Evolutionary conservation across 2,113 vertebrate species (phyloP), one percentile per base, ranked within the genome.

Genomic region (Chloropsis hardwickii): DNA sequence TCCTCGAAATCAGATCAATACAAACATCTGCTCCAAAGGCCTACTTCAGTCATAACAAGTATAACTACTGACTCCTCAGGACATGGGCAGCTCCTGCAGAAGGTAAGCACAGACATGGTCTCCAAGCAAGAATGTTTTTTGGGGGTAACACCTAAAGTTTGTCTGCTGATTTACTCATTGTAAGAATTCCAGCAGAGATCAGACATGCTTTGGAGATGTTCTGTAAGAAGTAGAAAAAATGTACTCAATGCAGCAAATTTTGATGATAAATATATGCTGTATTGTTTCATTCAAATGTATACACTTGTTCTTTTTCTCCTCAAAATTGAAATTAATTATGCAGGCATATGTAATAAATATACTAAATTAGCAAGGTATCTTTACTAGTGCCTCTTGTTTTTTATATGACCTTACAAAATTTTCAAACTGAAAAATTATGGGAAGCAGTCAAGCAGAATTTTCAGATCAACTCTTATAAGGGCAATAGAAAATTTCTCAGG

Each of bases 1-100:
- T 86, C 88, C 95, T 90, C 70, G 2, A 96, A 88, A 90, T 90
- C 53, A 53, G 74, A 96, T 95, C 94, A 56, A 96, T 96, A 93
- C 60, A 94, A 90, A 90, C 93, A 92, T 70, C 90, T 92, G 87
- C 69, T 83, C 42, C 67, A 73, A 84, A 95, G 65, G 33, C 70
- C 78, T 91, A 22, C 72, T 25, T 78, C 57, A 81, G 88, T 65
- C 71, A 88, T 61, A 81, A 45, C 25, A 71, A 53, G 58, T 60
- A 11, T 81, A 94, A 69, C 50, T 92, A 65, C 50, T 70, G 58
- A 73, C 42, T 93, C 21, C 39, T 66, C 67, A 77, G 58, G 81
- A 83, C 28, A 19, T 4, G 22, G 35, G 51, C 54, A 86, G 27
- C 71, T 92, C 40, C 74, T 67, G 64, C 33, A 86, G 27, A 66